Evolutionary conservation across 2,888 invertebrate species (phyloP), one percentile per base, ranked within the genome.

Genomic region (Idaea straminata): DNA sequence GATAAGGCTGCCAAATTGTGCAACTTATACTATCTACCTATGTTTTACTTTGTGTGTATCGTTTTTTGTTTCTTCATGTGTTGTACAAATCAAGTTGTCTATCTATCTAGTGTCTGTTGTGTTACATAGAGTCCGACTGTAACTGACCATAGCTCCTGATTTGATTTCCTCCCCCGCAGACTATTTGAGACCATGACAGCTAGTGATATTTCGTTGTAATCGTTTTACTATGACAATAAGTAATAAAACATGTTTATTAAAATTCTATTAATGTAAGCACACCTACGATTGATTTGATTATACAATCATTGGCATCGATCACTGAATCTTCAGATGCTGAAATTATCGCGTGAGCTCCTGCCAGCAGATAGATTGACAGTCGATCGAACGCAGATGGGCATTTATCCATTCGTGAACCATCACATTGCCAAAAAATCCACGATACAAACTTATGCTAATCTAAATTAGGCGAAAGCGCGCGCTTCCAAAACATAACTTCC

Each of bases 251-350:
- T 57, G 47, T 71, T 57, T 73, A 47, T 47, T 47, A 47, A 47
- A 47, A 67, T 71, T 71, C 73, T 76, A 70, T 47, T 47, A 47
- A 47, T 10, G 47, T 47, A 47, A 47, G 47, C 47, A 47, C 13
- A 47, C 13, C 47, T 47, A 47, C 47, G 47, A 47, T 47, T 67
- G 61, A 57, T 34, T 60, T 38, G 81, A 85, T 91, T 89, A 88
- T 89, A 84, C 83, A 88, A 91, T 83, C 75, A 82, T 91, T 91
- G 91, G 91, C 91, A 91, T 74, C 80, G 76, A 76, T 74, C 77
- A 74, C 78, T 79, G 81, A 80, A 83, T 85, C 86, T 83, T 83
- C 82, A 82, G 83, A 79, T 81, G 82, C 83, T 85, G 80, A 88
- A 90, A 87, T 89, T 86, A 91, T 89, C 85, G 82, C 85, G 77